Base-by-base conservation (phyloP, 2,797 vertebrate species). In the Eurystomus glaucurus region DNA sequence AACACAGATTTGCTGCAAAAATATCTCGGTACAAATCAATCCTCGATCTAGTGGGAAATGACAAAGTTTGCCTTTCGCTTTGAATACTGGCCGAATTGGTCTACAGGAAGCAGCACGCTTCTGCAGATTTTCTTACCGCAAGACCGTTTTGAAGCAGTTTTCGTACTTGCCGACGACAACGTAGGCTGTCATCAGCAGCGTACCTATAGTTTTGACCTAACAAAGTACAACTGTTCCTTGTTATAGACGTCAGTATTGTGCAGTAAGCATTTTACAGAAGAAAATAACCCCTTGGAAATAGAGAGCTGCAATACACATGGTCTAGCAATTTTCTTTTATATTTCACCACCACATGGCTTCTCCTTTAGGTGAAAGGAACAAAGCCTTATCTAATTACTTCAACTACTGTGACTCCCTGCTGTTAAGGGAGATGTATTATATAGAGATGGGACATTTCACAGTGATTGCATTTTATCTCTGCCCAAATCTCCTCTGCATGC, bases 341-440 rank as follows among this genome's bases (percentile, higher is more conserved):
- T 76, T 96, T 96, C 0, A 0, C 51, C 60, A 91, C 90, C 65
- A 76, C 75, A 80, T 35, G 64, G 54, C 57, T 93, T 89, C 52
- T 95, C 46, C 88, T 93, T 96, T 58, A 96, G 93, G 92, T 96
- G 85, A 88, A 94, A 82, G 68, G 41, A 96, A 85, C 64, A 91
- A 96, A 91, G 51, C 8, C 20, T 93, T 75, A 78, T 71, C 93
- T 97, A 96, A 97, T 96, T 93, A 93, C 54, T 90, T 90, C 88
- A 88, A 70, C 82, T 72, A 62, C 79, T 74, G 52, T 85, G 85
- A 86, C 88, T 82, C 79, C 91, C 74, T 95, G 90, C 76, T 92
- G 93, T 71, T 95, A 85, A 83, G 8, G 1, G 61, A 95, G 77
- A 91, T 64, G 45, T 82, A 71, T 92, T 79, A 66, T 74, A 92